Evolutionary conservation across 2,888 invertebrate genomes (phyloP), one percentile per base, ranked within the genome.

Genomic region (Cosmia trapezina): DNA sequence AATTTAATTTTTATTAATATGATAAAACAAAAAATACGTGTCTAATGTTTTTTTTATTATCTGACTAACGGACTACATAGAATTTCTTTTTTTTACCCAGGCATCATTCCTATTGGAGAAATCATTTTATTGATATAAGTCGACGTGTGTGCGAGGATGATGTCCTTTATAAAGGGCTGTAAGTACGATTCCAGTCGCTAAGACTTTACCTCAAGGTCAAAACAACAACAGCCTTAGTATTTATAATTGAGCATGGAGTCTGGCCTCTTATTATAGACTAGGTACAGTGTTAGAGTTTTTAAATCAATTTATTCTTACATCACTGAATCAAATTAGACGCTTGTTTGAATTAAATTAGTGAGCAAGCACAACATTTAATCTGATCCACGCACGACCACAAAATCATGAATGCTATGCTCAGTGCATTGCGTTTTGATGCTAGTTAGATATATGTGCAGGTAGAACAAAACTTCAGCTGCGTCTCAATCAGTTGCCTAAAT

Each of bases 71-170:
- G 28, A 28, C 28, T 28, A 28, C 1, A 28, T 28, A 28, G 28
- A 28, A 28, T 28, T 28, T 28, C 28, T 28, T 28, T 28, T 28
- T 28, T 28, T 28, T 28, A 28, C 28, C 28, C 28, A 28, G 28
- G 28, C 28, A 28, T 28, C 28, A 28, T 28, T 28, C 28, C 28
- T 28, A 28, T 72, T 70, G 56, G 57, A 68, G 76, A 64, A 70
- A 68, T 77, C 60, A 72, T 47, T 74, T 65, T 63, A 84, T 64
- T 65, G 73, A 78, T 81, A 71, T 67, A 69, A 60, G 22, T 53
- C 2, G 19, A 51, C 54, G 33, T 65, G 12, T n/a, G 41, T 22
- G 33, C 28, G n/a, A 45, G 17, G 14, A 41, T 64, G 28, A 66
- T 3, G 7, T 45, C n/a, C 9, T 70, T 47, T 53, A 37, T 19